Conservation (phyloP, 2,113 vertebrate species). For the Orientallactaga bullata region DNA sequence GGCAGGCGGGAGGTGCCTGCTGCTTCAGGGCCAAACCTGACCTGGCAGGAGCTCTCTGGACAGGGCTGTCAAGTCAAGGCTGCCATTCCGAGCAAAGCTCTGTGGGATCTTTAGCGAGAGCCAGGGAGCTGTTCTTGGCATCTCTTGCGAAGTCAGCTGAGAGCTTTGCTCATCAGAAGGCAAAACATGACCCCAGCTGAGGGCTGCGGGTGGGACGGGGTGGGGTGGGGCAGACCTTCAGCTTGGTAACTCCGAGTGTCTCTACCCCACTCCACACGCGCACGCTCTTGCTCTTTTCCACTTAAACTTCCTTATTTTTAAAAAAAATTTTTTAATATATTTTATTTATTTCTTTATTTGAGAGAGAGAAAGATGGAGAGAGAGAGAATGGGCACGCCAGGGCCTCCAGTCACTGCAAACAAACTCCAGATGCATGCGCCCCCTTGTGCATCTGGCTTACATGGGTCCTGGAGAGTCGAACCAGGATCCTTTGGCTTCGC, state of each 20-base stretch:
- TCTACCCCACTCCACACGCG: not conserved
- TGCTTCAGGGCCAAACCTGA: not conserved
- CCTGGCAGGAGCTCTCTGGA: not conserved
- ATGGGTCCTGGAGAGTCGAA: too few species aligned
- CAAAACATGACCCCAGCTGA: not conserved
- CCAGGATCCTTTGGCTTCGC: too few species aligned
- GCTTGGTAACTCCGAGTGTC: not conserved
- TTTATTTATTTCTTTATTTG: too few species aligned
- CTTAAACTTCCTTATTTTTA: not conserved
- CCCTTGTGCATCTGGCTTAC: too few species aligned
- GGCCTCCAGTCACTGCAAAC: too few species aligned
- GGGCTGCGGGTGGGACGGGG: not conserved
- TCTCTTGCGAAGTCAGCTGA: slow-evolving; percentile 62
- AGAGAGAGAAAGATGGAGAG: too few species aligned
- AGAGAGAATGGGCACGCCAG: too few species aligned
- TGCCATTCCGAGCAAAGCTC: not conserved
- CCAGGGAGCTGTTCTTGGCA: slow-evolving; percentile 49
- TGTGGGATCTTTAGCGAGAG: not conserved
- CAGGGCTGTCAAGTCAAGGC: not conserved
- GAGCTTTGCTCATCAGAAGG: slow-evolving; percentile 54
- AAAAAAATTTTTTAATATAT: too few species aligned
- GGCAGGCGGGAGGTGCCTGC: not conserved
- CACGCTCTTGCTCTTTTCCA: not conserved
- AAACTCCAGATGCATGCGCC: too few species aligned
- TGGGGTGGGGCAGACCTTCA: not conserved